Evolutionary conservation across 2,113 vertebrate species (phyloP).

Genomic region (Paramisgurnus dabryanus): DNA sequence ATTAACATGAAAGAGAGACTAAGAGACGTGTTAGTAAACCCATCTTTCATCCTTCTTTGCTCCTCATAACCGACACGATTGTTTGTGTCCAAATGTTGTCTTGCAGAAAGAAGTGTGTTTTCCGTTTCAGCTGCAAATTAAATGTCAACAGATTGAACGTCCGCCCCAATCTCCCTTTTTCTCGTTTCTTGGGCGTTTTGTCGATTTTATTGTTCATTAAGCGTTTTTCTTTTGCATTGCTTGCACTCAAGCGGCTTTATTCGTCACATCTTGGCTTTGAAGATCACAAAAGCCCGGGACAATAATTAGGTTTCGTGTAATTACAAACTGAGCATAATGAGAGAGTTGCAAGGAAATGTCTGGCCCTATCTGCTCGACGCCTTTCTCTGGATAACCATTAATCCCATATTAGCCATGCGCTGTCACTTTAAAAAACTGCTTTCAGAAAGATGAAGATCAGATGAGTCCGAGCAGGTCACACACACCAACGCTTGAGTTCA

Average conservation of each 20-base stretch:
- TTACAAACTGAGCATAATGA: constrained; percentile 72
- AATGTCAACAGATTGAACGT: constrained; percentile 79
- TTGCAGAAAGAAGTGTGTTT: constrained; percentile 58
- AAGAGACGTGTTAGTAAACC: constrained; percentile 76
- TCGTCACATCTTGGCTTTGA: constrained; percentile 75
- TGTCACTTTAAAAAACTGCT: constrained; percentile 35
- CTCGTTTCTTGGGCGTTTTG: constrained; percentile 60
- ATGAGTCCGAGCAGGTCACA: constrained; percentile 8
- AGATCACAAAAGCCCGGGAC: constrained; percentile 78
- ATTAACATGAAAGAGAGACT: constrained; percentile 82
- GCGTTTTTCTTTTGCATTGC: constrained; percentile 55
- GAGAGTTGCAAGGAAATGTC: constrained; percentile 70
- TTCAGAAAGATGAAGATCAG: constrained; percentile 20
- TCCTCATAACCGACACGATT: constrained; percentile 61
- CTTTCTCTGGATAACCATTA: constrained; percentile 56
- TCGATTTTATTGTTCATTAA: constrained; percentile 80
- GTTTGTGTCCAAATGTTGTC: constrained; percentile 75
- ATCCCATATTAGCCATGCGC: constrained; percentile 55
- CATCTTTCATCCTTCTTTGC: constrained; percentile 72
- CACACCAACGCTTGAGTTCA: background rate
- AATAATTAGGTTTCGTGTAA: constrained; percentile 79
- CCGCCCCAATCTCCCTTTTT: constrained; percentile 29
- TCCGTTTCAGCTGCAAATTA: constrained; percentile 68
- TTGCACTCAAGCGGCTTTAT: constrained; percentile 68
- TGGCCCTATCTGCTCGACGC: constrained; percentile 66